phyloP scores from a whole-genome alignment of 2,113 vertebrate species.

The Hyaena hyaena region DNA sequence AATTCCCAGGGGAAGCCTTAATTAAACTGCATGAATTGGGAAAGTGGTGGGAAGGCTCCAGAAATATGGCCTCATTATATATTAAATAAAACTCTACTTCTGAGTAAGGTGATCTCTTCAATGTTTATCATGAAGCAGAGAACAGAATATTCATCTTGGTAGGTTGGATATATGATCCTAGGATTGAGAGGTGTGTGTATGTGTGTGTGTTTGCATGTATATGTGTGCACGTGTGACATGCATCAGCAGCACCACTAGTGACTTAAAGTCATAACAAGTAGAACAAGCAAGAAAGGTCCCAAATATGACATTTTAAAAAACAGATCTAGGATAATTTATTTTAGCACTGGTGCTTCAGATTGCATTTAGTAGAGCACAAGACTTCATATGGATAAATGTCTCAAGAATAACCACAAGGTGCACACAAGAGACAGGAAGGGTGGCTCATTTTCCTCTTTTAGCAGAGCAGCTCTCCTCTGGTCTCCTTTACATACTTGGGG shows the following conservation, averaged over 20 bases:
- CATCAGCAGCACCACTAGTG: neutral
- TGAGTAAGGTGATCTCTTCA: neutral
- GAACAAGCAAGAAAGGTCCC: neutral
- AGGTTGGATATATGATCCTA: neutral
- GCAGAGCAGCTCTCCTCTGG: neutral
- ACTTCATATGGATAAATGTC: neutral
- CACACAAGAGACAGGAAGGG: fast-evolving
- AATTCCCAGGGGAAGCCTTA: neutral
- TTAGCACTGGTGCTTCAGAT: neutral
- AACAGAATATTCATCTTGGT: neutral
- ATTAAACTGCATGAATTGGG: neutral
- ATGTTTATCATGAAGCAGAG: neutral
- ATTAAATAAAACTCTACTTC: neutral
- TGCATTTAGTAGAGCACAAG: neutral
- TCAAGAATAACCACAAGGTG: neutral
- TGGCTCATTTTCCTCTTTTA: neutral
- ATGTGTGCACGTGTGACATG: neutral
- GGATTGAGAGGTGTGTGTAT: neutral
- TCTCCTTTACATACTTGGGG: neutral
- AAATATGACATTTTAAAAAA: neutral
- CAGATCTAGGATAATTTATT: neutral
- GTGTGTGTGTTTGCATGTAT: neutral
- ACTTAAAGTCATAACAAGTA: neutral
- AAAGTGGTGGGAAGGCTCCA: neutral
- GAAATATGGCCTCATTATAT: neutral